Evolutionary conservation across 1,140 invertebrate species (phyloP).

Genomic region (Sitobion miscanthi): DNA sequence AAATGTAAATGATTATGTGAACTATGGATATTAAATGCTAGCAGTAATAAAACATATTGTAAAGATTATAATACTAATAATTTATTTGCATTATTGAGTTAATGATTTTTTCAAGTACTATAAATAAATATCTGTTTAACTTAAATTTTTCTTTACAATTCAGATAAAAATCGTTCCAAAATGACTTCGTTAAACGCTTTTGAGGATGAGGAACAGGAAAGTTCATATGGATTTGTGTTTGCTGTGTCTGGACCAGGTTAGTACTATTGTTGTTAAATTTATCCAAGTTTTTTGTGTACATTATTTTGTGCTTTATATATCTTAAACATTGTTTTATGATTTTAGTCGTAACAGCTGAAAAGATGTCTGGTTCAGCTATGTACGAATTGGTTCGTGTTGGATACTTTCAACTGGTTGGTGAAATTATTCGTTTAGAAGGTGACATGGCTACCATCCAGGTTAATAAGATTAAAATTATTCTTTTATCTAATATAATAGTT

Average conservation of each 20-base stretch:
- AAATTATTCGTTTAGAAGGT: slow-evolving; percentile 98
- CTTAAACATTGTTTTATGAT: slow-evolving; percentile 58
- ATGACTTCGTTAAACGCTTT: slow-evolving; percentile 68
- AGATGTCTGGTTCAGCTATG: slow-evolving; percentile 99
- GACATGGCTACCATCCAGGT: slow-evolving; percentile 99
- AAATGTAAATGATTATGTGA: not conserved
- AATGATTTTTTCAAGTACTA: not conserved
- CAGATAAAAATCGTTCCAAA: slow-evolving; percentile 49
- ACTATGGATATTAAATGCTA: not conserved
- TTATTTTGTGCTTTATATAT: not conserved
- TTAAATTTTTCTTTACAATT: not conserved
- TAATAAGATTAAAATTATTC: slow-evolving; percentile 48
- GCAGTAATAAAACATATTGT: no score
- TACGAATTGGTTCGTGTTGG: slow-evolving; percentile 99
- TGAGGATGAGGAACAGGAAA: slow-evolving; percentile 84
- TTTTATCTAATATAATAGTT: not conserved
- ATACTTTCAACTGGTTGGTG: slow-evolving; percentile 96
- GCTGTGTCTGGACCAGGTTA: slow-evolving; percentile 97
- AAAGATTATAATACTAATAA: not conserved
- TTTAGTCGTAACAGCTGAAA: slow-evolving; percentile 97
- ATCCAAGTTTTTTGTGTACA: not conserved
- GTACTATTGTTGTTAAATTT: slow-evolving; percentile 60
- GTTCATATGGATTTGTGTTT: slow-evolving; percentile 91
- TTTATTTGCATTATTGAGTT: not conserved
- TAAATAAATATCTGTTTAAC: not conserved